Evolutionary conservation across 2,888 invertebrate species (phyloP).

Genomic region (Drosophila neonasuta): DNA sequence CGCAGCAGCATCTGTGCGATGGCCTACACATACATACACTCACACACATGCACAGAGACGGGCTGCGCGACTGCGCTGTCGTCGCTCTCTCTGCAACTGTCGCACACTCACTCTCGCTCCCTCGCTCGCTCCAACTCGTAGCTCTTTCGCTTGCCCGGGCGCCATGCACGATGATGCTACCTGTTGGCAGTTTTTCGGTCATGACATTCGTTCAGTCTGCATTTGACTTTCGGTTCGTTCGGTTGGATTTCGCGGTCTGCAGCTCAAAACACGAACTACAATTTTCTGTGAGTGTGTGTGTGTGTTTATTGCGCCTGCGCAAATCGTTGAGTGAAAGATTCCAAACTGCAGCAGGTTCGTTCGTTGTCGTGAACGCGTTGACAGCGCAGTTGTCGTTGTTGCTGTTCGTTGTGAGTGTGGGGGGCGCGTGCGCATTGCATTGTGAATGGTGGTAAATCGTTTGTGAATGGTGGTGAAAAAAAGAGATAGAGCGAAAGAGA

Average conservation of each 20-base stretch:
- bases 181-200: constrained; percentile 66
- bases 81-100: constrained; percentile 15
- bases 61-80: constrained; percentile 44
- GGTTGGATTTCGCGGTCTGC: constrained; percentile 51
- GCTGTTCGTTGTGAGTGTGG: constrained; percentile 19
- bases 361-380: constrained; percentile 21
- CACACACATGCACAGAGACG: neutral
- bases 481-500: constrained; percentile 1
- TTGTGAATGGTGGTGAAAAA: neutral
- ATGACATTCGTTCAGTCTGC: constrained; percentile 80
- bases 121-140: constrained; percentile 4
- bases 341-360: constrained; percentile 22
- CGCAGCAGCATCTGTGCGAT: constrained; percentile 40
- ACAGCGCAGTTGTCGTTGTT: constrained; percentile 24
- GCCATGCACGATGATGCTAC: constrained; percentile 35
- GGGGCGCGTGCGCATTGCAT: constrained; percentile 54
- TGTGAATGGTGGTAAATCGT: constrained; percentile 24
- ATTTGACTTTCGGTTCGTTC: constrained; percentile 70
- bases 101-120: constrained; percentile 3
- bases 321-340: constrained; percentile 47
- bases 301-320: constrained; percentile 29
- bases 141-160: constrained; percentile 13
- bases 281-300: constrained; percentile 9
- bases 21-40: constrained; percentile 3
- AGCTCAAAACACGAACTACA: constrained; percentile 33